These are phyloP conservation scores for Noctua fimbriata DNA, from an alignment of 2,888 invertebrate species.

Conservation along the genomic window DNA sequence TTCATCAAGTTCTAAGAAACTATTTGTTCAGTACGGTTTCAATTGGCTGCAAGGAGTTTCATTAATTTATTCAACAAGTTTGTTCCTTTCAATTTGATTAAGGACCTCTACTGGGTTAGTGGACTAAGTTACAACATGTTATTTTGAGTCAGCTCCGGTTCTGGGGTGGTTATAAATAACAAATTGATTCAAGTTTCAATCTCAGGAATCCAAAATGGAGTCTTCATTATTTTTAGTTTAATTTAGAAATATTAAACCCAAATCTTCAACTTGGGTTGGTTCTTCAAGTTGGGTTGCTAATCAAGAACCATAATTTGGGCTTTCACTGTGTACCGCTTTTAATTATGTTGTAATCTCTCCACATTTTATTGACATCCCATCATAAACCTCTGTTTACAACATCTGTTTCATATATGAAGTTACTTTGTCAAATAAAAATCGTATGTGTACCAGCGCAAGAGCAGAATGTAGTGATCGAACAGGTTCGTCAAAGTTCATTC, in stretches of 20 bases:
- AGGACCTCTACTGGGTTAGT: conserved; percentile 24
- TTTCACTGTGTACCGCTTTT: background rate
- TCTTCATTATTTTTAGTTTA: background rate
- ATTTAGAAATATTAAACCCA: background rate
- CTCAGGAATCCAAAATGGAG: background rate
- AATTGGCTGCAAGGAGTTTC: conserved; percentile 62
- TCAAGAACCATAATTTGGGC: background rate
- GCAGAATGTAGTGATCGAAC: conserved; percentile 71
- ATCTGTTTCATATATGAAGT: conserved; percentile 24
- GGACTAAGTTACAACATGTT: conserved; percentile 5
- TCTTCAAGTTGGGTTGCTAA: background rate
- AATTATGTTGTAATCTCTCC: background rate
- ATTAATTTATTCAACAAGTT: conserved; percentile 71
- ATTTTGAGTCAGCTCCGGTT: background rate
- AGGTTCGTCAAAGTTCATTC: conserved; percentile 80
- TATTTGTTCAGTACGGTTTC: conserved; percentile 55
- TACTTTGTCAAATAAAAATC: conserved; percentile 25
- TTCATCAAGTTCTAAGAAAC: conserved; percentile 41
- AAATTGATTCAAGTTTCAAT: background rate
- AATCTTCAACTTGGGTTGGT: conserved; percentile 6
- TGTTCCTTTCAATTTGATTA: conserved; percentile 57
- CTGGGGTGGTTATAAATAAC: background rate
- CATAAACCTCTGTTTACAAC: background rate
- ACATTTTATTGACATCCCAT: conserved; percentile 9
- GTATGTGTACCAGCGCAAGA: conserved; percentile 63